phyloP scores from a whole-genome alignment of 2,888 invertebrate species.

The Sipha maydis region DNA sequence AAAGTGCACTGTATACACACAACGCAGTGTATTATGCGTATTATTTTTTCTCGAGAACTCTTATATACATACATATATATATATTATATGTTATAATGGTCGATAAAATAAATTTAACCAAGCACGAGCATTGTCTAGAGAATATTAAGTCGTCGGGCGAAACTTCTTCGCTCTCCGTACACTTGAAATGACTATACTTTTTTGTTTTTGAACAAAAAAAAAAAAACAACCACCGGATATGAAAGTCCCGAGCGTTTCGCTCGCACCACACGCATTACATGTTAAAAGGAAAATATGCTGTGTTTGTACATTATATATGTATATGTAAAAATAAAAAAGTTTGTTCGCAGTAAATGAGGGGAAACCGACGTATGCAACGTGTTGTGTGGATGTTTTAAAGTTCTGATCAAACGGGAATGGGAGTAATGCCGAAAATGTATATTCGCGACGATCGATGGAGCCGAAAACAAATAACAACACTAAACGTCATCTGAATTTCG shows the following conservation, averaged over 20 bases:
- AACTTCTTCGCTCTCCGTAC: not conserved
- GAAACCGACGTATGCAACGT: not conserved
- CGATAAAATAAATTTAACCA: constrained; percentile 33
- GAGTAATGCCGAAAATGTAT: not conserved
- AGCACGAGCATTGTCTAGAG: not conserved
- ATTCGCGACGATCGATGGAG: not conserved
- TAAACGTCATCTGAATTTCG: no score
- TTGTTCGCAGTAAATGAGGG: not conserved
- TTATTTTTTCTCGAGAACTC: no score
- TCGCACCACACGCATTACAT: not conserved
- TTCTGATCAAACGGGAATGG: not conserved
- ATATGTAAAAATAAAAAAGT: constrained; percentile 22
- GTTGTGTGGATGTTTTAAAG: not conserved
- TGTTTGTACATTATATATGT: not conserved
- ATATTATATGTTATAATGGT: not conserved
- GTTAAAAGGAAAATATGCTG: constrained; percentile 13
- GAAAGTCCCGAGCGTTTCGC: not conserved
- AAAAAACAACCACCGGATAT: not conserved
- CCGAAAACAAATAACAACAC: not conserved
- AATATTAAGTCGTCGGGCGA: constrained; percentile 1
- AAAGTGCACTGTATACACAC: not conserved
- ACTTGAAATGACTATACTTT: constrained; percentile 14
- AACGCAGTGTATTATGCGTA: not conserved
- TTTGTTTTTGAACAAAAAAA: not conserved
- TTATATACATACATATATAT: no score